Conservation (phyloP, 2,888 invertebrate species). For the Isoperla grammatica region DNA sequence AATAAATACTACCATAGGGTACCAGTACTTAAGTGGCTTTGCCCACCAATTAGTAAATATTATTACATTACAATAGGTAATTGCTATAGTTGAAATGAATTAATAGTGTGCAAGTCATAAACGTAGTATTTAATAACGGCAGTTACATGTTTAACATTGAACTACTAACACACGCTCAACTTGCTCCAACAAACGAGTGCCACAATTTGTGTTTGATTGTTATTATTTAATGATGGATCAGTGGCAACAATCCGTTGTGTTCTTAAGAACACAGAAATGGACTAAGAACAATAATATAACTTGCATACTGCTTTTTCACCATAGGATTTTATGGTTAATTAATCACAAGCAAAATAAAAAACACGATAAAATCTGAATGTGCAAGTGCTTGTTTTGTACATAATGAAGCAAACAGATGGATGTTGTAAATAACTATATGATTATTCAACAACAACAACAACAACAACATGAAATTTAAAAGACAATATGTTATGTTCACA, state of each 20-base stretch:
- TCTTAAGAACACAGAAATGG: constrained; percentile 35
- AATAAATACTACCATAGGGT: too few relatives aligned
- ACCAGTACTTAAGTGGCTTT: too few relatives aligned
- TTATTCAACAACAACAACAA: too few relatives aligned
- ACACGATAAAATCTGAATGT: background rate
- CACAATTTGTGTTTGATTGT: background rate
- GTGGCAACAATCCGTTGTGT: too few relatives aligned
- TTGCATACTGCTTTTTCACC: constrained; percentile 18
- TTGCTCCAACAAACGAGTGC: too few relatives aligned
- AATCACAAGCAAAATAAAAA: constrained; percentile 22
- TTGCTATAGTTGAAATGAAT: too few relatives aligned
- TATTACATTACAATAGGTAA: too few relatives aligned
- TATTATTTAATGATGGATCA: background rate
- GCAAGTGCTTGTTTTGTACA: background rate
- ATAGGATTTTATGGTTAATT: constrained; percentile 32
- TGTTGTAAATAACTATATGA: background rate
- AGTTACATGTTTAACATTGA: too few relatives aligned
- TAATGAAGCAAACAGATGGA: background rate
- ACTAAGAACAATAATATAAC: constrained; percentile 28
- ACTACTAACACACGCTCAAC: too few relatives aligned
- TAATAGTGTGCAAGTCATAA: too few relatives aligned
- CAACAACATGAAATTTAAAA: background rate
- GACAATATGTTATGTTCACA: background rate
- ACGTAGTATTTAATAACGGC: too few relatives aligned
- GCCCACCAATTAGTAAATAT: too few relatives aligned